phyloP scores from a whole-genome alignment of 2,113 vertebrate genomes.

The Leucopternis melanops region DNA sequence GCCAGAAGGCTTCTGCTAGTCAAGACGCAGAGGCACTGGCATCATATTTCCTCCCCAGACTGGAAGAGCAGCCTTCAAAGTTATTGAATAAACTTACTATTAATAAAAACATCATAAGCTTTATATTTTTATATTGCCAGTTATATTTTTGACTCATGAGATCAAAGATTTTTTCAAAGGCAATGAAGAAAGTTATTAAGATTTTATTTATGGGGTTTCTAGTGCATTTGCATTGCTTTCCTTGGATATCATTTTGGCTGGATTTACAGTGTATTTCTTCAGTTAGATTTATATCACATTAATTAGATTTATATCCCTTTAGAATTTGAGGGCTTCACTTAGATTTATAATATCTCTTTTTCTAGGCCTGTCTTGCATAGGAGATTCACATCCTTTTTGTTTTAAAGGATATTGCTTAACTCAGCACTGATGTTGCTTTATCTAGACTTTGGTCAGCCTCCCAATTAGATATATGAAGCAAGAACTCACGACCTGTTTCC shows the following conservation, averaged over 20 bases:
- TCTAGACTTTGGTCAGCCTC: not conserved
- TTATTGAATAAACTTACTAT: not conserved
- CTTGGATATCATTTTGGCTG: slow-evolving; percentile 50
- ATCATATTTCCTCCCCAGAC: not conserved
- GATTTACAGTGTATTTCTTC: slow-evolving; percentile 58
- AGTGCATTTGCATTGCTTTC: slow-evolving; percentile 55
- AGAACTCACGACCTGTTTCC: not conserved
- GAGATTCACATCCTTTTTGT: not conserved
- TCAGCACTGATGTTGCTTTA: not conserved
- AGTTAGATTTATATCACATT: slow-evolving; percentile 64
- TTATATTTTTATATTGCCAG: not conserved
- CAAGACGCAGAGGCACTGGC: not conserved
- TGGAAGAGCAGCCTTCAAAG: not conserved
- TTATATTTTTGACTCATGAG: not conserved
- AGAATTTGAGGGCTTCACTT: slow-evolving; percentile 25
- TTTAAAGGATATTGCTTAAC: not conserved
- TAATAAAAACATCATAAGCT: not conserved
- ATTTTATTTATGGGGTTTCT: slow-evolving; percentile 54
- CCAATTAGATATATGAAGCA: not conserved
- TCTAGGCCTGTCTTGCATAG: not conserved
- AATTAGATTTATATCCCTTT: slow-evolving; percentile 69
- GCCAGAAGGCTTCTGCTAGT: no score
- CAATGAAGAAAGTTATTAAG: not conserved
- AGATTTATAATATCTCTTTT: slow-evolving; percentile 36
- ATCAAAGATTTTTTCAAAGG: not conserved